Base-by-base conservation (phyloP, 1,140 invertebrate species). In the Lucilia cuprina region DNA sequence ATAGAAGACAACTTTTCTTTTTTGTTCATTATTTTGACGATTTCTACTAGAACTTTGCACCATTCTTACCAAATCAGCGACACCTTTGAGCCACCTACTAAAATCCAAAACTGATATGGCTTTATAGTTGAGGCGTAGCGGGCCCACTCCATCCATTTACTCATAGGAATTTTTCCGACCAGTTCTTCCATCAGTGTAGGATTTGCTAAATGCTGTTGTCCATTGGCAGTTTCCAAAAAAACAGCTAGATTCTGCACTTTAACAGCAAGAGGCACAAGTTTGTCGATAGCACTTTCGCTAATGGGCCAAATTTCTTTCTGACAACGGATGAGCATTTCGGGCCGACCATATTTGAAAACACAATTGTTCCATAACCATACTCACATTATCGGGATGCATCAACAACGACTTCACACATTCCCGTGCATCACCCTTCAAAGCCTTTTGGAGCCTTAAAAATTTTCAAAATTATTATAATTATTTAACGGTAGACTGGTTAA, bases 171-270 rank as follows among this genome's bases (percentile, higher is more conserved):
- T 8, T 78, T 84, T n/a, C 50, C 17, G 3, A 84, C 55, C 41
- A 84, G 74, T 84, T 30, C 83, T 25, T 82, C 77, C 55, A 84
- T 47, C 14, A 84, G 50, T n/a, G n/a, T n/a, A n/a, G n/a, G n/a
- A n/a, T n/a, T n/a, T n/a, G n/a, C n/a, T n/a, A n/a, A n/a, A n/a
- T n/a, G n/a, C n/a, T n/a, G n/a, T 35, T 30, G 25, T 30, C 25
- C 25, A 74, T 83, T 70, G 10, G 55, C 55, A 21, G 65, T 17
- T 74, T 35, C 9, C 34, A 83, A 74, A 74, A 83, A 83, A 19
- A 17, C 82, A 19, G 82, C 19, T 21, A 83, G 70, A 74, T 74
- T 74, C 60, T 49, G 41, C 13, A 65, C 70, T 14, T 74, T 83
- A n/a, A 21, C n/a, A 35, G 82, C 82, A 83, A 74, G 74, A 13